Percentiles rank a stretch among this genome's conserved stretches.
Conservation (phyloP, 2,888 invertebrate species). For the Aethes cnicana region DNA sequence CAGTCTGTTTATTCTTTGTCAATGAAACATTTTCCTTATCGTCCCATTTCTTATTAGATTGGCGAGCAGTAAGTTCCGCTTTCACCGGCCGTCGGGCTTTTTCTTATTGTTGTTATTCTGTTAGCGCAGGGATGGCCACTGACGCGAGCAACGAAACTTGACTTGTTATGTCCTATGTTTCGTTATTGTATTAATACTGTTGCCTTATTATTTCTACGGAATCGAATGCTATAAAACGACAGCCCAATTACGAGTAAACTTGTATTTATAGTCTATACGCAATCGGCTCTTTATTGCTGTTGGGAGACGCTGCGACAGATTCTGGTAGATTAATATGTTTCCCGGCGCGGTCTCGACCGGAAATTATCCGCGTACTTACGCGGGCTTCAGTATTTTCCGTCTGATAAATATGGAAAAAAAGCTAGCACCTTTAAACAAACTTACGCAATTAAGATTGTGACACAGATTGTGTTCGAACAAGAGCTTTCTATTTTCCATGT, state of each 20-base stretch:
- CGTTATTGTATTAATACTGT: conserved; percentile 55
- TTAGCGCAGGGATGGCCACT: conserved; percentile 64
- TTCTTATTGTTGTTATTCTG: conserved; percentile 70
- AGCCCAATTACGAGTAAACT: conserved; percentile 23
- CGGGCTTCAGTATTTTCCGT: neutral
- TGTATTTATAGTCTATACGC: conserved; percentile 22
- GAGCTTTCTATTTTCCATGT: too few species aligned
- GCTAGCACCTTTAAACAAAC: too few species aligned
- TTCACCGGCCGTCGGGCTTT: conserved; percentile 49
- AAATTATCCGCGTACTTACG: conserved; percentile 13
- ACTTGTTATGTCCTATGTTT: conserved; percentile 58
- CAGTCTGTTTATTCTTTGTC: conserved; percentile 68
- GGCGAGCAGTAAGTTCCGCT: conserved; percentile 59
- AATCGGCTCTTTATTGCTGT: conserved; percentile 20
- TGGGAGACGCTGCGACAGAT: conserved; percentile 9
- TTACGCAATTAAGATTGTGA: too few species aligned
- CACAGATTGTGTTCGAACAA: too few species aligned
- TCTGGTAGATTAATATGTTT: conserved; percentile 22
- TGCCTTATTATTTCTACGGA: conserved; percentile 34
- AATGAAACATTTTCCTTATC: conserved; percentile 75
- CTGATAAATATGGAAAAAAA: too few species aligned
- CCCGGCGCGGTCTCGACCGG: conserved; percentile 15
- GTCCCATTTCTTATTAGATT: conserved; percentile 73
- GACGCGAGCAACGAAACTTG: conserved; percentile 67
- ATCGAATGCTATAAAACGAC: conserved; percentile 27